Conservation (phyloP, 1,140 invertebrate genomes). For the Hyles vespertilio region DNA sequence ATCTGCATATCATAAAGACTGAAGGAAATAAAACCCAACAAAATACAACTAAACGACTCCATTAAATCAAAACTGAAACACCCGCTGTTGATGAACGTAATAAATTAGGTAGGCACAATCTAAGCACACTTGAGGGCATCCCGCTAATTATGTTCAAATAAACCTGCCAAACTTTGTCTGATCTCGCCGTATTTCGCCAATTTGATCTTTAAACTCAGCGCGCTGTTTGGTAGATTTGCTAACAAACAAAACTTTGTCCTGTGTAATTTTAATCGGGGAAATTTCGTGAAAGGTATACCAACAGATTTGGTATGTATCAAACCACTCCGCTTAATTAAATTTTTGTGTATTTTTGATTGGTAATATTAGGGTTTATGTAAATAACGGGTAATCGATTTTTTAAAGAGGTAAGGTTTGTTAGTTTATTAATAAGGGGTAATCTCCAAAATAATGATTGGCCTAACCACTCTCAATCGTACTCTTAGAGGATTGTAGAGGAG, state of each 20-base stretch:
- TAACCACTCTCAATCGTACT: too few species aligned
- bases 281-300: constrained; percentile 5
- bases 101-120: not conserved
- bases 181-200: constrained; percentile 7
- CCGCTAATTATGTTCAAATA: constrained; percentile 9
- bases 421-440: too few species aligned
- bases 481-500: too few species aligned
- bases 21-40: too few species aligned
- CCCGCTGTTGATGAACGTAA: too few species aligned
- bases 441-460: too few species aligned
- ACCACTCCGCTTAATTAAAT: constrained; percentile 5
- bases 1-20: too few species aligned
- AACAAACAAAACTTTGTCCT: constrained; percentile 12
- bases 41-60: too few species aligned
- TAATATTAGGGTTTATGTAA: not conserved
- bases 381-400: too few species aligned
- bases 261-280: constrained; percentile 11
- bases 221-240: constrained; percentile 8
- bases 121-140: not conserved
- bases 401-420: too few species aligned
- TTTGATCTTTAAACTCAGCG: constrained; percentile 7
- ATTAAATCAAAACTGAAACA: too few species aligned
- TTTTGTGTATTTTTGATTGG: constrained; percentile 5
- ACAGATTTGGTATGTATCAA: constrained; percentile 3
- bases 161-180: constrained; percentile 8